Evolutionary conservation across 2,888 invertebrate species (phyloP), one percentile per base, ranked within the genome.

Genomic region (Fissipunctia ypsillon): DNA sequence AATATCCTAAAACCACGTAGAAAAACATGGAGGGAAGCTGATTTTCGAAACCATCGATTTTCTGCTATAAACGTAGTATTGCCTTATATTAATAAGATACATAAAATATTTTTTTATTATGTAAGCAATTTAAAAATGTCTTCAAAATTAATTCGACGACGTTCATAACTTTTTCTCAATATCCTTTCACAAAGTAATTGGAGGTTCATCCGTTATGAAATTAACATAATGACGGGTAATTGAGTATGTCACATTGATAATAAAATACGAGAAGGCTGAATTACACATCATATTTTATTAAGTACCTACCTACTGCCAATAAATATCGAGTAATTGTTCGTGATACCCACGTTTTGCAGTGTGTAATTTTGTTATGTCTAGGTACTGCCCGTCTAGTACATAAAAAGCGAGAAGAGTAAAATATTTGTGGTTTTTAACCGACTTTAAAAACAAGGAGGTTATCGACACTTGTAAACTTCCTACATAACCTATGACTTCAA

Each of bases 221-320:
- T 41, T 71, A 57, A 60, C 56, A 61, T 59, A 54, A 59, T 76
- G 48, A 52, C 45, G 52, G 6, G 48, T 75, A 75, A 69, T 75
- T 59, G 78, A 45, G 61, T 57, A 50, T 63, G 50, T 78, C 67
- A 72, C 38, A 74, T 64, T 68, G 45, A 76, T 76, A 45, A 76
- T 63, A 43, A 59, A 48, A 54, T 38, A 63, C 43, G 25, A 35
- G 28, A 52, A 43, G 19, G 19, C 35, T 19, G 52, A 66, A 69
- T 45, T 43, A 45, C 43, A 63, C 63, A 63, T 45, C 45, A 31
- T 45, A 45, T 63, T 63, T 63, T 45, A 31, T 45, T 45, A 31
- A 31, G 41, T 43, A 61, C 61, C 41, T 43, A 61, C 61, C 41
- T 43, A 43, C 28, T 43, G 9, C 14, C 28, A 28, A 63, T 43